Evolutionary conservation across 2,888 invertebrate species (phyloP), one percentile per base, ranked within the genome.

Genomic region (Ptychoptera albimana): DNA sequence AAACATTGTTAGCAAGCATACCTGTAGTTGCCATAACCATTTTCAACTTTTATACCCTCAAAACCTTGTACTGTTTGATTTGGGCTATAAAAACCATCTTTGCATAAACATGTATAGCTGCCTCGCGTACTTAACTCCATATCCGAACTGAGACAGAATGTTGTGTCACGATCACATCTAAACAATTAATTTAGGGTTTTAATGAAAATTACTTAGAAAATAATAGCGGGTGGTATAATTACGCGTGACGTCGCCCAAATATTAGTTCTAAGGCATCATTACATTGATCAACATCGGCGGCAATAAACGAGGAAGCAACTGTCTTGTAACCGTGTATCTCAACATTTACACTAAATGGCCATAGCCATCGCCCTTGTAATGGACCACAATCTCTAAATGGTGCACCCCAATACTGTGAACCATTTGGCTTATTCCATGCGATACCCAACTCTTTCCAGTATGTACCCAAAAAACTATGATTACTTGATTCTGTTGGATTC

Each of bases 231-330:
- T 10, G 4, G 15, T 23, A 14, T 23, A 10, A 9, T 37, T 43
- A 79, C 57, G 69, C 70, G 56, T 77, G 74, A n/a, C 68, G 68
- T 23, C 75, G 76, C 31, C 77, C 78, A 53, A 84, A 76, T 56
- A 81, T 73, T 47, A 77, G 75, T 52, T 74, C 69, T 60, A 81
- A 72, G 29, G 71, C 68, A 48, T 75, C 73, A 55, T 82, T 80
- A 63, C 86, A 87, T 49, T 81, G 82, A 63, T 85, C 71, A 50
- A 82, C 68, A 48, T 78, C 68, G 58, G 61, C 72, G 50, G 66
- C 64, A 46, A 73, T 70, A 55, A 75, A 77, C 9, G 77, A 63
- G 32, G 75, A 75, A 5, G 76, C 74, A 23, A 75, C 74, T 48
- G 74, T 75, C 54, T 76, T 69, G 50, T 63, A 58, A 55, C 59